A percentile compares a stretch with the other conserved stretches of the same genome.
These are phyloP conservation scores for Pasiphila rectangulata DNA, from an alignment of 2,888 invertebrate species.

Conservation along the genomic window DNA sequence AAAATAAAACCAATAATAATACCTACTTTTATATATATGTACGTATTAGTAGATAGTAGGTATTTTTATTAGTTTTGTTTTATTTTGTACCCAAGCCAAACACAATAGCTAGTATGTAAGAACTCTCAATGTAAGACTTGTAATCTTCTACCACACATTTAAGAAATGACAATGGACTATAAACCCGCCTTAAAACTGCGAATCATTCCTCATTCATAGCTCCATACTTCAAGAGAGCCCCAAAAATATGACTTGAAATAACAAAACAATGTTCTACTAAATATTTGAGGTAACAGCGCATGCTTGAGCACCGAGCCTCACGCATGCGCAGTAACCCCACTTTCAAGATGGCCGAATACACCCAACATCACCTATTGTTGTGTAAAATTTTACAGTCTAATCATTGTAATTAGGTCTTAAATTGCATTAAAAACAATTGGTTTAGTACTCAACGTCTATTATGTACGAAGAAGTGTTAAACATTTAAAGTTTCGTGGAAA, in stretches of 20 bases:
- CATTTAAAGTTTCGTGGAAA: slow-evolving; percentile 1
- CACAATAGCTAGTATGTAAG: no score
- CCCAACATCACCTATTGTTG: slow-evolving; percentile 43
- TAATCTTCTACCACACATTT: no score
- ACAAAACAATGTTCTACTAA: slow-evolving; percentile 13
- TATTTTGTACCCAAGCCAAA: no score
- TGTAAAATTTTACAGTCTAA: slow-evolving; percentile 39
- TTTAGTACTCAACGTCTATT: slow-evolving; percentile 4
- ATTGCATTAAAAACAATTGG: slow-evolving; percentile 12
- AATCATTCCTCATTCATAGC: slow-evolving; percentile 10
- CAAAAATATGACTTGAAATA: slow-evolving; percentile 7
- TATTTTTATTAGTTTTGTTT: no score
- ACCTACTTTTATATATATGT: no score
- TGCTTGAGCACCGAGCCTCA: slow-evolving; percentile 18
- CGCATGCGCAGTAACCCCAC: slow-evolving; percentile 42
- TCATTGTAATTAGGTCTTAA: slow-evolving; percentile 22
- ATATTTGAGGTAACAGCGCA: slow-evolving; percentile 19
- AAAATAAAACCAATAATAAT: no score
- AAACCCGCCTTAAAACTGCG: slow-evolving; percentile 1
- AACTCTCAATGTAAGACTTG: no score
- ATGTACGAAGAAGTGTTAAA: slow-evolving; percentile 1
- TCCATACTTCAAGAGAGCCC: slow-evolving; percentile 5
- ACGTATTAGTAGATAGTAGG: no score
- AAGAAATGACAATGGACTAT: not conserved
- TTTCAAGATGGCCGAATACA: slow-evolving; percentile 50